Conservation (phyloP, 1,140 invertebrate genomes). For the Plutomurus gul region DNA sequence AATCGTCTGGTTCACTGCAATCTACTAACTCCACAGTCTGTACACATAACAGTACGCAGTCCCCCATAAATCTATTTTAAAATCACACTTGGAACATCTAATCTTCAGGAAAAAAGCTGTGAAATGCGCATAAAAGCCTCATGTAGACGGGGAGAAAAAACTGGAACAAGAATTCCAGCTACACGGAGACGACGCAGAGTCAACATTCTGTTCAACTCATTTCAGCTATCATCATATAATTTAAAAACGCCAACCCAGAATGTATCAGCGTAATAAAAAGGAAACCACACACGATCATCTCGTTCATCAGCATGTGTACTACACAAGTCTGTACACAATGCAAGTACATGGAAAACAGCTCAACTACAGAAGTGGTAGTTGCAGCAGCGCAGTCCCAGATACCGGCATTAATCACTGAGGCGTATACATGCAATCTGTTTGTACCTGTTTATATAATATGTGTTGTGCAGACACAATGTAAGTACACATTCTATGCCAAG, state of each 20-base stretch:
- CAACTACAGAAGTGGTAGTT: not conserved
- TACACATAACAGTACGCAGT: not conserved
- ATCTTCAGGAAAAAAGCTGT: conserved; percentile 7
- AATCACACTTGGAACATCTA: conserved; percentile 7
- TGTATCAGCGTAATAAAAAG: conserved; percentile 4
- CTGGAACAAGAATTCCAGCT: conserved; percentile 17
- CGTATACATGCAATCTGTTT: conserved; percentile 3
- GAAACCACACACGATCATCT: conserved; percentile 25
- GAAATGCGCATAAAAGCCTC: conserved; percentile 3
- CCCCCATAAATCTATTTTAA: conserved; percentile 11
- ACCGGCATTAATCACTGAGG: conserved; percentile 17
- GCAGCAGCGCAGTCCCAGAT: not conserved
- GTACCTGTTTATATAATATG: not conserved
- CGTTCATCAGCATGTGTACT: not conserved
- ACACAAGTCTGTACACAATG: not conserved
- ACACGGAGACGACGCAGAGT: no score
- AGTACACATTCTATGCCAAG: no score
- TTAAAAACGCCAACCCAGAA: not conserved
- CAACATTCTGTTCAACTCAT: not conserved
- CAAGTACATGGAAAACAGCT: not conserved
- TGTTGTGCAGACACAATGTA: no score
- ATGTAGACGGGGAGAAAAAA: conserved; percentile 1
- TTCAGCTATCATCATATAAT: conserved; percentile 12
- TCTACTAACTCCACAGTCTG: not conserved
- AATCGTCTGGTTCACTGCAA: not conserved